These are phyloP conservation scores for Mallotus villosus DNA, from an alignment of 2,797 vertebrate genomes.

Conservation along the genomic window DNA sequence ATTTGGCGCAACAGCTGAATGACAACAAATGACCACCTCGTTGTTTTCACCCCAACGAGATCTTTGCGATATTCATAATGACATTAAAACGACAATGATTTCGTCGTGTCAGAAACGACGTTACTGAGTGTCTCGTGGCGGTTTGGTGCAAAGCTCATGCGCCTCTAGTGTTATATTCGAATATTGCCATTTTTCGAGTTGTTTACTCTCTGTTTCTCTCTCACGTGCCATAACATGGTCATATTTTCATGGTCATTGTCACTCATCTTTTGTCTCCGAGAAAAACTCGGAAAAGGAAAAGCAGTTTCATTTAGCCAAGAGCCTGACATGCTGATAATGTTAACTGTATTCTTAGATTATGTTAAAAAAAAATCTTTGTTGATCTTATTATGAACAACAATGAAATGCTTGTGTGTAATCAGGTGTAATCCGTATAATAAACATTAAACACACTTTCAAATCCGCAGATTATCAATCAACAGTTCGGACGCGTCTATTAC, in stretches of 20 bases:
- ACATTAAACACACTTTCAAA: neutral
- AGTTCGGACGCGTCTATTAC: neutral
- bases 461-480: no score
- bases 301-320: neutral
- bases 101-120: neutral
- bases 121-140: neutral
- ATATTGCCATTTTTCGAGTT: conserved; percentile 45
- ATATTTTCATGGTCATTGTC: neutral
- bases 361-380: no score
- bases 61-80: no score
- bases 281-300: neutral
- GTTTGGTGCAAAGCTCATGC: conserved; percentile 59
- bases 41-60: neutral
- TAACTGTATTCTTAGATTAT: no score
- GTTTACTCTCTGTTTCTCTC: conserved; percentile 66
- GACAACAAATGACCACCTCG: neutral
- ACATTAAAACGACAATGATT: neutral
- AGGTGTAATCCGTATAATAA: neutral
- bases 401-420: neutral
- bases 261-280: neutral
- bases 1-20: neutral
- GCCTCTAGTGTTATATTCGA: conserved; percentile 57
- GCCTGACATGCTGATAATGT: neutral
- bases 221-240: conserved; percentile 58
- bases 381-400: no score